Evolutionary conservation across 2,113 vertebrate genomes (phyloP).

Genomic region (Lepisosteus oculatus): DNA sequence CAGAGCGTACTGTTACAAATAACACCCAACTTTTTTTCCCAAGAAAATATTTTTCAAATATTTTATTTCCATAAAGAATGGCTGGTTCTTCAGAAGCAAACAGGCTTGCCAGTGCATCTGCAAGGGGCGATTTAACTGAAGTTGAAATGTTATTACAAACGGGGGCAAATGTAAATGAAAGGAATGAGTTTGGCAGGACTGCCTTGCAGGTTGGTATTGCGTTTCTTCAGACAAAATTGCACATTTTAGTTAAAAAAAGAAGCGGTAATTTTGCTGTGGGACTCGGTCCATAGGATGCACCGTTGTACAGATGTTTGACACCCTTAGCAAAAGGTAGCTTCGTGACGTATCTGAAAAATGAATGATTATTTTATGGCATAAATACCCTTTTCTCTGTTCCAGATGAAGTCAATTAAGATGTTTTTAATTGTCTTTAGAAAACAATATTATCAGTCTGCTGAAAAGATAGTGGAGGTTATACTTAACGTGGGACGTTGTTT

Average conservation of each 20-base stretch:
- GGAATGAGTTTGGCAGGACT: slow-evolving; percentile 82
- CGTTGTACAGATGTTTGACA: slow-evolving; percentile 10
- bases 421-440: background rate
- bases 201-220: slow-evolving; percentile 87
- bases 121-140: slow-evolving; percentile 75
- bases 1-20: slow-evolving; percentile 4
- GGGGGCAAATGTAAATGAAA: slow-evolving; percentile 83
- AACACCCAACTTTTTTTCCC: slow-evolving; percentile 30
- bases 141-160: slow-evolving; percentile 76
- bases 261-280: background rate
- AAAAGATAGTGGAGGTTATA: background rate
- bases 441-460: background rate
- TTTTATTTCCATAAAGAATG: slow-evolving; percentile 77
- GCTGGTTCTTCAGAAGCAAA: slow-evolving; percentile 71
- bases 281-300: slow-evolving; percentile 3
- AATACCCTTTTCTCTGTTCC: background rate
- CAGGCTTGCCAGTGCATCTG: slow-evolving; percentile 81
- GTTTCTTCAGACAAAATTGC: slow-evolving; percentile 10
- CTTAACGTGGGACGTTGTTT: background rate
- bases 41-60: slow-evolving; percentile 33
- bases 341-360: slow-evolving; percentile 15
- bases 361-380: background rate
- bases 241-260: background rate
- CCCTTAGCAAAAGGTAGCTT: slow-evolving; percentile 1
- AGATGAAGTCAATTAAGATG: too few species aligned